These are phyloP conservation scores for Spatula versicolor DNA, from an alignment of 2,797 vertebrate genomes.

Conservation along the genomic window DNA sequence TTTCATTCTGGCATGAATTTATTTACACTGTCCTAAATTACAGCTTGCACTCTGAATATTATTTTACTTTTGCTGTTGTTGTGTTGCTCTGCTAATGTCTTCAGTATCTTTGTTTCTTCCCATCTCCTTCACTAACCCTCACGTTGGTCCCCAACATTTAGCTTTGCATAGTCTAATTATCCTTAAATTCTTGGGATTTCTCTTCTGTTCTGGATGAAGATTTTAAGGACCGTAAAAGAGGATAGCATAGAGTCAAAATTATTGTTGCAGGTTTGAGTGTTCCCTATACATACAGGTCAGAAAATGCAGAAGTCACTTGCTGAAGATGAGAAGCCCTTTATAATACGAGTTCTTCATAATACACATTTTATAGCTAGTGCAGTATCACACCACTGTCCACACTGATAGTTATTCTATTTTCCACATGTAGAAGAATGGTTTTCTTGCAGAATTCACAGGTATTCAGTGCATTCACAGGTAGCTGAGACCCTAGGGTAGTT, in stretches of 20 bases:
- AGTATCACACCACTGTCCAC: neutral
- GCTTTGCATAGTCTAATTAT: neutral
- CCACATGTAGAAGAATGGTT: neutral
- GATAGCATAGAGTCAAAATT: neutral
- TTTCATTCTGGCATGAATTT: neutral
- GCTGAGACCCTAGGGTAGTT: neutral
- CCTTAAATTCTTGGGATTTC: neutral
- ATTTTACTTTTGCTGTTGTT: neutral
- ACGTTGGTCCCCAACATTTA: fast-evolving
- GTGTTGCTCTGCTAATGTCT: neutral
- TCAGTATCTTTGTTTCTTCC: neutral
- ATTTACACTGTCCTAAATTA: neutral
- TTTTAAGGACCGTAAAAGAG: neutral
- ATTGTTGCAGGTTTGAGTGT: neutral
- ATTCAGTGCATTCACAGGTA: neutral
- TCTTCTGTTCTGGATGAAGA: neutral
- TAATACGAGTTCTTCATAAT: neutral
- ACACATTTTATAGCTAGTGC: neutral
- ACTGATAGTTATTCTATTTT: neutral
- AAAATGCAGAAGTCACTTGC: neutral
- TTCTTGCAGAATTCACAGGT: neutral
- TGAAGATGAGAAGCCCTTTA: neutral
- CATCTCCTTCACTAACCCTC: neutral
- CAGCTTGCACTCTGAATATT: neutral
- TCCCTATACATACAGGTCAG: neutral